phyloP scores from a whole-genome alignment of 2,113 vertebrate species.

The Ceratotherium simum region DNA sequence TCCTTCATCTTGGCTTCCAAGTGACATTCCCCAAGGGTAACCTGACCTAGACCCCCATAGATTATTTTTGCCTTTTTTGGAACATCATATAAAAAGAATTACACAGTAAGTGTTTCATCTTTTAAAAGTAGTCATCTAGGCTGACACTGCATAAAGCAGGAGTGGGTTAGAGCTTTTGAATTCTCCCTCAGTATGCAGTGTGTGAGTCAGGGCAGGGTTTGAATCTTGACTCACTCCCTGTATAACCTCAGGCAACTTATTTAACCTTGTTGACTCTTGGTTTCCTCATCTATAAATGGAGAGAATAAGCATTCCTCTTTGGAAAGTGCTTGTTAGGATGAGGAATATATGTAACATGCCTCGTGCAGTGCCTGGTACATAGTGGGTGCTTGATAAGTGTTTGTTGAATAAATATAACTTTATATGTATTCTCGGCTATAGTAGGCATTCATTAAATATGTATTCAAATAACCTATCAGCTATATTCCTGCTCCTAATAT shows the following conservation, averaged over 20 bases:
- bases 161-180: not conserved
- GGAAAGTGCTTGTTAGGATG: not conserved
- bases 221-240: not conserved
- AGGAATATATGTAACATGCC: not conserved
- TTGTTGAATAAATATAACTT: not conserved
- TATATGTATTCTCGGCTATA: not conserved
- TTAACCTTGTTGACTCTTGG: not conserved
- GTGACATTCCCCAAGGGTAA: not conserved
- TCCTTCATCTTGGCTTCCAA: not conserved
- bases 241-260: not conserved
- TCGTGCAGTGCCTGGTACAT: not conserved
- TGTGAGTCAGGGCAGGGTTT: not conserved
- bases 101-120: not conserved
- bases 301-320: not conserved
- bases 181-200: not conserved
- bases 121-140: not conserved
- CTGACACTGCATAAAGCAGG: not conserved
- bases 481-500: not conserved
- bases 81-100: not conserved
- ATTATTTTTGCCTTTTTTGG: not conserved
- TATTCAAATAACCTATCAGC: not conserved
- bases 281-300: not conserved
- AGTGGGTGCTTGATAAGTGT: not conserved
- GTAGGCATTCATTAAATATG: not conserved
- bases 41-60: not conserved